Evolutionary conservation across 2,797 vertebrate genomes (phyloP).

Genomic region (Antennarius maculatus): DNA sequence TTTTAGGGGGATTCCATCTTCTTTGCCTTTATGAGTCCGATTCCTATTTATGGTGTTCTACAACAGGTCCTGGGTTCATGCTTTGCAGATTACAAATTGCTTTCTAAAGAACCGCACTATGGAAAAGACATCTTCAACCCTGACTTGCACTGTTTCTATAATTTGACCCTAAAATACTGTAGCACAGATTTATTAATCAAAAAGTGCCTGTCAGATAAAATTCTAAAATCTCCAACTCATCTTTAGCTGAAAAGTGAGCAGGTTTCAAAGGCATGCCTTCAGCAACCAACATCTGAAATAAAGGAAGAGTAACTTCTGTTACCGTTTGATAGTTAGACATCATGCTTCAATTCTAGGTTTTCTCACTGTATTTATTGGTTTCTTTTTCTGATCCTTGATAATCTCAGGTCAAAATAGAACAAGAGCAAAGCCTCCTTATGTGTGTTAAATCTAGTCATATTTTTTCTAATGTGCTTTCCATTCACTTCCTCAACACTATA

Average conservation of each 20-base stretch:
- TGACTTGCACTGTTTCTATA: constrained; percentile 39
- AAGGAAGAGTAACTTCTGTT: constrained; percentile 64
- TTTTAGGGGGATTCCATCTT: constrained; percentile 73
- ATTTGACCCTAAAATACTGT: constrained; percentile 41
- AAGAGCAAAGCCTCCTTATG: constrained; percentile 28
- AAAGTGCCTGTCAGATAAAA: constrained; percentile 57
- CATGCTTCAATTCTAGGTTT: constrained; percentile 46
- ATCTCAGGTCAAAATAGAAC: constrained; percentile 37
- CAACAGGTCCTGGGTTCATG: constrained; percentile 7
- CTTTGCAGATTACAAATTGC: constrained; percentile 19
- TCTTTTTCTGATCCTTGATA: constrained; percentile 51
- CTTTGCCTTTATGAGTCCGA: constrained; percentile 57
- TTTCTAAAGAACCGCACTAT: constrained; percentile 24
- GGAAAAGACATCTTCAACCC: constrained; percentile 26
- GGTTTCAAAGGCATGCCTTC: constrained; percentile 63
- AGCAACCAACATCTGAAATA: constrained; percentile 59
- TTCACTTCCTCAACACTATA: constrained; percentile 59
- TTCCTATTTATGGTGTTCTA: constrained; percentile 35
- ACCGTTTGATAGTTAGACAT: constrained; percentile 64
- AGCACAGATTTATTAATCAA: constrained; percentile 39
- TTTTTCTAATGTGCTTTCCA: constrained; percentile 60
- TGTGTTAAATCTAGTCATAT: constrained; percentile 49
- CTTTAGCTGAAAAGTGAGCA: constrained; percentile 56
- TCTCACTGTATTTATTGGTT: constrained; percentile 54
- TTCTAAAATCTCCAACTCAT: constrained; percentile 63